Evolutionary conservation across 2,113 vertebrate species (phyloP).

Genomic region (Mola mola): DNA sequence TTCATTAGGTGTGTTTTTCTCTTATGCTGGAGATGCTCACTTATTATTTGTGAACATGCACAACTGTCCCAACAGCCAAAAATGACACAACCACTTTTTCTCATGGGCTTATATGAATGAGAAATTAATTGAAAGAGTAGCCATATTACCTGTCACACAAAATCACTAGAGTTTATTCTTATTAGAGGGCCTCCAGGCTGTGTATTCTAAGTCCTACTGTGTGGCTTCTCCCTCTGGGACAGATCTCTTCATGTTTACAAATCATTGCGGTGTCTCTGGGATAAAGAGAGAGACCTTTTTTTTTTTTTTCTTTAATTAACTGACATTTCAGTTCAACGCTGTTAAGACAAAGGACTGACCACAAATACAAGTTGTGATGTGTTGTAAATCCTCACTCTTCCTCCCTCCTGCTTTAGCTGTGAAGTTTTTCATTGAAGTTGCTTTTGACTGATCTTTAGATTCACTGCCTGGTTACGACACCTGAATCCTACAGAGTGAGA

Average conservation of each 20-base stretch:
- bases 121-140: background rate
- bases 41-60: slow-evolving; percentile 26
- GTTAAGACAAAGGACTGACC: slow-evolving; percentile 19
- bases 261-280: background rate
- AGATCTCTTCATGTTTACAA: slow-evolving; percentile 27
- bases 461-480: slow-evolving; percentile 84
- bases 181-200: background rate
- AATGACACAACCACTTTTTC: background rate
- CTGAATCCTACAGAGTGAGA: slow-evolving; percentile 84
- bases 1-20: slow-evolving; percentile 1
- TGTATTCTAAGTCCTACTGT: background rate
- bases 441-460: slow-evolving; percentile 84
- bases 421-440: slow-evolving; percentile 51
- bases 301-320: slow-evolving; percentile 17
- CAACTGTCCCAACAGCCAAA: slow-evolving; percentile 10
- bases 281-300: slow-evolving; percentile 1
- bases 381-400: slow-evolving; percentile 50
- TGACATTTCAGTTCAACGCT: too few relatives aligned
- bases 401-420: slow-evolving; percentile 61
- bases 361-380: slow-evolving; percentile 27
- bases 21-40: slow-evolving; percentile 2
- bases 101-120: background rate
- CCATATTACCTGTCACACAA: background rate
- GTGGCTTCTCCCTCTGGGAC: slow-evolving; percentile 15
- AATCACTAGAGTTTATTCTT: background rate